A percentile compares a stretch with the other conserved stretches of the same genome.
Evolutionary conservation across 1,140 invertebrate genomes (phyloP).

Genomic region (Agrilus planipennis): DNA sequence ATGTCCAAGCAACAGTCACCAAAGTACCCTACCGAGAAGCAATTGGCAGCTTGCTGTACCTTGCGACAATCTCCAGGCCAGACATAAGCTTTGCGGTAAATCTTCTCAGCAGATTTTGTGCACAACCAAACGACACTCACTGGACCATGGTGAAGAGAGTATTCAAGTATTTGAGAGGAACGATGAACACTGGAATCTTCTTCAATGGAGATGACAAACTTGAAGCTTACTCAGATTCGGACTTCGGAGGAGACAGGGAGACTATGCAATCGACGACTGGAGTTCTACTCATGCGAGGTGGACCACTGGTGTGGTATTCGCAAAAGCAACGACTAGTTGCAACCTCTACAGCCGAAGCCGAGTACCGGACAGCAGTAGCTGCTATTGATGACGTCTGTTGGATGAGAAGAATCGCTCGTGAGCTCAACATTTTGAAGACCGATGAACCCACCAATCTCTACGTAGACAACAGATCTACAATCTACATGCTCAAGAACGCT

Average conservation of each 20-base stretch:
- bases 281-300: slow-evolving; percentile 14
- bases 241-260: slow-evolving; percentile 12
- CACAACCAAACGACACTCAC: neutral
- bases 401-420: slow-evolving; percentile 7
- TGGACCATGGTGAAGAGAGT: no score
- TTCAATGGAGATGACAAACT: slow-evolving; percentile 12
- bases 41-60: slow-evolving; percentile 24
- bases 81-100: slow-evolving; percentile 32
- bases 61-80: no score
- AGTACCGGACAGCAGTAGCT: slow-evolving; percentile 13
- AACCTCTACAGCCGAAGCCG: slow-evolving; percentile 20
- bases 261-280: slow-evolving; percentile 16
- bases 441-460: slow-evolving; percentile 12
- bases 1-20: slow-evolving; percentile 5
- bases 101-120: slow-evolving; percentile 18
- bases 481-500: slow-evolving; percentile 16
- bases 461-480: slow-evolving; percentile 15
- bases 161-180: no score
- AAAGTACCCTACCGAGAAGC: slow-evolving; percentile 25
- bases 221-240: slow-evolving; percentile 16
- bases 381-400: slow-evolving; percentile 5
- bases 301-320: slow-evolving; percentile 16
- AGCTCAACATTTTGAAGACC: slow-evolving; percentile 11
- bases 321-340: slow-evolving; percentile 17
- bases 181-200: slow-evolving; percentile 18